Evolutionary conservation across 2,797 vertebrate genomes (phyloP).

Genomic region (Myripristis murdjan): DNA sequence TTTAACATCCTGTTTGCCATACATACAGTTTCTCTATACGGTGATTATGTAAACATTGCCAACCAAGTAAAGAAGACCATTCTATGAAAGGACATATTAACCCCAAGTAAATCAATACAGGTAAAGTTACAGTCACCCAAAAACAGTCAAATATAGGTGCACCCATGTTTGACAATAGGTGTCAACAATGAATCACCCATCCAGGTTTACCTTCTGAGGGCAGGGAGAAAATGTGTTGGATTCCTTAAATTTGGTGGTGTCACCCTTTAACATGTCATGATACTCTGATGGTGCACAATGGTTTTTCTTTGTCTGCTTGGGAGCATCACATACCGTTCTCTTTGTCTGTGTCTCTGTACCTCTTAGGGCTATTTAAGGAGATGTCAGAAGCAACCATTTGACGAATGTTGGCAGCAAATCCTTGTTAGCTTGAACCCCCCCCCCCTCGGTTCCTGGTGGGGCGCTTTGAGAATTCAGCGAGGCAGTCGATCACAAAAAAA

Average conservation of each 20-base stretch:
- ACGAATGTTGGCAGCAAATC: slow-evolving; percentile 2
- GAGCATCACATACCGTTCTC: neutral
- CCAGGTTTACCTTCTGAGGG: neutral
- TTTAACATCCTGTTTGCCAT: too few species aligned
- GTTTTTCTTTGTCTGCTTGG: neutral
- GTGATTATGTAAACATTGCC: too few species aligned
- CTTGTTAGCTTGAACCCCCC: neutral
- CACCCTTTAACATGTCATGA: neutral
- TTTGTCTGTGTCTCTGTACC: neutral
- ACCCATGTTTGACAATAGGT: neutral
- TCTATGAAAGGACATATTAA: neutral
- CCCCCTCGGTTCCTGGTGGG: neutral
- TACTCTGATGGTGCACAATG: neutral
- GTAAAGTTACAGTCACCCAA: neutral
- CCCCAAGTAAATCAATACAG: neutral
- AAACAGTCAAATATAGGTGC: neutral
- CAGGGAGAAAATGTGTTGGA: neutral
- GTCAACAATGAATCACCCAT: neutral
- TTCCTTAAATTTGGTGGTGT: neutral
- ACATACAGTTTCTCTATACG: too few species aligned
- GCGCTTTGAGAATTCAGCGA: neutral
- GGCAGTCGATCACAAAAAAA: neutral
- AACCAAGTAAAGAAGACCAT: neutral
- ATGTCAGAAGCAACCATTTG: slow-evolving; percentile 3
- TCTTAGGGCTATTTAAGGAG: neutral